Evolutionary conservation across 2,113 vertebrate species (phyloP).

Genomic region (Neotoma lepida): DNA sequence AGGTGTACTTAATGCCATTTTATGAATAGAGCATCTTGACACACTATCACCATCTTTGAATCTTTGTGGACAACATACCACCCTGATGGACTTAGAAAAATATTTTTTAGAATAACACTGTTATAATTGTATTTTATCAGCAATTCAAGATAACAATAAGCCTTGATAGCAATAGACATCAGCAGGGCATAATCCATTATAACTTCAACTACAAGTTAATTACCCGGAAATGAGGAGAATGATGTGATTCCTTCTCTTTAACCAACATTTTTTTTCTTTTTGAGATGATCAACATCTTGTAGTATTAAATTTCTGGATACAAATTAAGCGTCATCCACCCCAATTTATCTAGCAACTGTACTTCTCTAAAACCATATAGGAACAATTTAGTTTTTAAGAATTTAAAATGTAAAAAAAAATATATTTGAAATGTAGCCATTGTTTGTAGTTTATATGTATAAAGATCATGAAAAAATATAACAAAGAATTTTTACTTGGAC

Average conservation of each 20-base stretch:
- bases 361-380: background rate
- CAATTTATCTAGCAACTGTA: background rate
- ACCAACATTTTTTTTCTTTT: background rate
- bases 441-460: background rate
- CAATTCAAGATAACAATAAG: background rate
- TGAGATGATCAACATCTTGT: background rate
- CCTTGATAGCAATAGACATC: background rate
- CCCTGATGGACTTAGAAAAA: background rate
- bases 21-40: background rate
- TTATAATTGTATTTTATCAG: background rate
- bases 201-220: background rate
- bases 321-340: background rate
- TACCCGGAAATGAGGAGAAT: background rate
- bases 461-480: background rate
- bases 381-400: background rate
- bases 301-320: constrained; percentile 25
- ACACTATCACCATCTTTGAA: constrained; percentile 3
- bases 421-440: background rate
- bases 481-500: background rate
- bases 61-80: background rate
- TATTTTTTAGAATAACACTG: background rate
- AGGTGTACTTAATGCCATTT: background rate
- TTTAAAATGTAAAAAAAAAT: background rate
- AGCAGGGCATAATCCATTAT: background rate
- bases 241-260: background rate